Percentiles rank a stretch among this genome's conserved stretches.
These are phyloP conservation scores for Gambusia yucatana DNA, from an alignment of 2,797 vertebrate genomes.

Conservation along the genomic window DNA sequence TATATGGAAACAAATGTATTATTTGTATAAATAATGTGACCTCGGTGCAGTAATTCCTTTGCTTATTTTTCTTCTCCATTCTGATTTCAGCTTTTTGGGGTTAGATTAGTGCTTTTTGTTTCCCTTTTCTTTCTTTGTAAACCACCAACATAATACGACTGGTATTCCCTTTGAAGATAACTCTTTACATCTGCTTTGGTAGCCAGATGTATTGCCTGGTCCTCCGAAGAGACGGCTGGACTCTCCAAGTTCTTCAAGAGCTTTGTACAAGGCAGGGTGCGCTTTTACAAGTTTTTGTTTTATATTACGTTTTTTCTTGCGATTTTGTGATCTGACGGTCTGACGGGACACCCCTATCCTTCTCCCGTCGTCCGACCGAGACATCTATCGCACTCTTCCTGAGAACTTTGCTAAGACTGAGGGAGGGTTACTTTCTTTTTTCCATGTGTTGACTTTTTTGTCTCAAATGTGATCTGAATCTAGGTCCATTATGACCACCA, in stretches of 20 bases:
- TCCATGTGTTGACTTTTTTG: constrained; percentile 42
- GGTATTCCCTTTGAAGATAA: constrained; percentile 56
- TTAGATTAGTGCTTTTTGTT: constrained; percentile 54
- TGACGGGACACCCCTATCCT: too few species aligned
- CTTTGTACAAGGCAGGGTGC: too few species aligned
- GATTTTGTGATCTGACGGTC: too few species aligned
- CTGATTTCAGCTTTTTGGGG: constrained; percentile 67
- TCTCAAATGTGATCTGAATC: constrained; percentile 59
- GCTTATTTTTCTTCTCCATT: constrained; percentile 79
- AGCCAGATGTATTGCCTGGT: constrained; percentile 24
- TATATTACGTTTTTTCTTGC: too few species aligned
- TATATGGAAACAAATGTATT: constrained; percentile 79
- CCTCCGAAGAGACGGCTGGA: not conserved
- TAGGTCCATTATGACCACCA: constrained; percentile 65
- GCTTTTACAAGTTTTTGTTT: too few species aligned
- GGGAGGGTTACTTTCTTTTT: constrained; percentile 22
- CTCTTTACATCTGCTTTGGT: constrained; percentile 24
- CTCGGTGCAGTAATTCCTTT: constrained; percentile 75
- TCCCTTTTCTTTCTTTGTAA: constrained; percentile 61
- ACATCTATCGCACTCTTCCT: too few species aligned
- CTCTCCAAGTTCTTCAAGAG: constrained; percentile 9
- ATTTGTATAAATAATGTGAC: constrained; percentile 81
- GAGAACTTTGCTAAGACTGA: too few species aligned
- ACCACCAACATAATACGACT: constrained; percentile 48
- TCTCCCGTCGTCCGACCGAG: too few species aligned